Base-by-base conservation (phyloP, 2,797 vertebrate species). In the Neosilurus mollespiculum region DNA sequence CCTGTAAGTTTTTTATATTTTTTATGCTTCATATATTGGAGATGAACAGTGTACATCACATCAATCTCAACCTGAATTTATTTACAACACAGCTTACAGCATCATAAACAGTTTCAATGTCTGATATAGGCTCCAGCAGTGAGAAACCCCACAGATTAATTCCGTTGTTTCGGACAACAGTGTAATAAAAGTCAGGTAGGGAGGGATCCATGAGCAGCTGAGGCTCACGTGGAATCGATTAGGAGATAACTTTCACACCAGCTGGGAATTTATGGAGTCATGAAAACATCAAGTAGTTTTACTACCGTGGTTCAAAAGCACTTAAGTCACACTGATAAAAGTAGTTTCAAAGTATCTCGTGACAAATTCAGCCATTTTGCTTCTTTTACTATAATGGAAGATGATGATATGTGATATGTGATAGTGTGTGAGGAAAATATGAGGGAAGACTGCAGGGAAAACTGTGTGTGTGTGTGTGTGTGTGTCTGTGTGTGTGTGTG, bases 141-240 rank as follows among this genome's bases (percentile, higher is more conserved):
- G 82, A 82, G 85, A 85, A 82, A 61, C 81, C 30, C 49, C 75
- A 51, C 58, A 75, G 80, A 61, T 85, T 88, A 88, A 88, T 86
- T 79, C 85, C 73, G 37, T 59, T 20, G 75, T 67, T 37, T 67
- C 58, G 64, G 78, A 80, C 56, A n/a, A 67, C 34, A 56, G 73
- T 51, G 78, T 82, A 81, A 83, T 86, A 80, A 82, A 69, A 69
- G 84, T 81, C 81, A 82, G 86, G 81, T 87, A 77, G 34, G 51
- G 54, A 78, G 54, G n/a, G 80, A 84, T 80, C 83, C 26, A 80
- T 70, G 71, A 54, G 65, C 78, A 73, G 78, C 77, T 73, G 34
- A 43, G 72, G 56, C 49, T 54, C 86, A 82, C 34, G 34, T 22
- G 54, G 77, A 76, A 87, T 87, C 80, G 79, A 87, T 86, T 59